phyloP scores from a whole-genome alignment of 2,888 invertebrate species.

The Drosophila nr. perissopoda region DNA sequence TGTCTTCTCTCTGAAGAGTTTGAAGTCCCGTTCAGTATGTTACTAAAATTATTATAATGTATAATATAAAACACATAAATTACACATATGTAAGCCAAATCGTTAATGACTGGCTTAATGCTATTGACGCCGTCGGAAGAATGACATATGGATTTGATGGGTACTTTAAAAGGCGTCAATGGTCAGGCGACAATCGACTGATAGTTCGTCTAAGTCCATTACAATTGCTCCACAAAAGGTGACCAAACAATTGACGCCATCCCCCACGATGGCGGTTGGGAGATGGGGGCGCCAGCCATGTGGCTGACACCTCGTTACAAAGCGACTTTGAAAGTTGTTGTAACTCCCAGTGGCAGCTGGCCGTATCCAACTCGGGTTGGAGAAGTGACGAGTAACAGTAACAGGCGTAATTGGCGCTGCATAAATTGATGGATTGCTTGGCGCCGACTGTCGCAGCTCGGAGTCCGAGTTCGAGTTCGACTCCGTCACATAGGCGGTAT shows the following conservation, averaged over 20 bases:
- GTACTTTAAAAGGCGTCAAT: constrained; percentile 60
- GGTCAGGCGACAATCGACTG: constrained; percentile 42
- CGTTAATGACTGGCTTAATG: constrained; percentile 34
- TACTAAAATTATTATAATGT: neutral
- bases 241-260: constrained; percentile 65
- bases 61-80: constrained; percentile 7
- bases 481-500: constrained; percentile 59
- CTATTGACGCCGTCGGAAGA: constrained; percentile 64
- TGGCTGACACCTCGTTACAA: constrained; percentile 39
- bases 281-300: constrained; percentile 45
- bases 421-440: constrained; percentile 83
- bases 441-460: constrained; percentile 79
- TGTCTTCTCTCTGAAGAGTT: too few species aligned
- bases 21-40: neutral
- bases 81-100: constrained; percentile 7
- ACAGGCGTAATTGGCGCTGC: constrained; percentile 80
- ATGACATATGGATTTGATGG: constrained; percentile 55
- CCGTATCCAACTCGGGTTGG: constrained; percentile 30
- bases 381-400: constrained; percentile 75
- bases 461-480: constrained; percentile 26
- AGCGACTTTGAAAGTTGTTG: constrained; percentile 49
- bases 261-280: constrained; percentile 2
- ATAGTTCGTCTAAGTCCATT: constrained; percentile 48
- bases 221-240: constrained; percentile 41
- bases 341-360: constrained; percentile 57